phyloP scores from a whole-genome alignment of 2,113 vertebrate species.

The Rallus limicola region DNA sequence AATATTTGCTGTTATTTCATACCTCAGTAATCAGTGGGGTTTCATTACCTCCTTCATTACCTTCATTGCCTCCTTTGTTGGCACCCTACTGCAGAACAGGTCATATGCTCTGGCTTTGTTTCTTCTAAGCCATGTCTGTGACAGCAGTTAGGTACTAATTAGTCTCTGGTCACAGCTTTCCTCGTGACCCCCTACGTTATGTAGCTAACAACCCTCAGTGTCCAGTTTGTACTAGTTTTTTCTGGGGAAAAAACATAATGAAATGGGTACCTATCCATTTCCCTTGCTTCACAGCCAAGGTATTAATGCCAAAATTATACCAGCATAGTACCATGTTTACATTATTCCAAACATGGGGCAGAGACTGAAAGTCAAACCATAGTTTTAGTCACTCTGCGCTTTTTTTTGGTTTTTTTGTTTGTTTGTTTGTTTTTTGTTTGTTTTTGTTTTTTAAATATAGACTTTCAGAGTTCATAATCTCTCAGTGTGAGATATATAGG shows the following conservation, averaged over 20 bases:
- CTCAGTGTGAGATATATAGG: background rate
- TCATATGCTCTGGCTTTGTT: background rate
- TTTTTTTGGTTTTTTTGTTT: too few relatives aligned
- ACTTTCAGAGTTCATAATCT: background rate
- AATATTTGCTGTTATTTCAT: background rate
- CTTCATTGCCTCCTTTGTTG: background rate
- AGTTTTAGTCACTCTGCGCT: background rate
- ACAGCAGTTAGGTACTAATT: background rate
- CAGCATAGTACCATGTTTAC: background rate
- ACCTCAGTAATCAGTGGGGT: background rate
- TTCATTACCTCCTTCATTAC: background rate
- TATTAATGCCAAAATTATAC: background rate
- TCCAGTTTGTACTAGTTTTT: background rate
- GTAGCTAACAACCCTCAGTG: background rate
- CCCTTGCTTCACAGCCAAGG: background rate
- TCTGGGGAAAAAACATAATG: background rate
- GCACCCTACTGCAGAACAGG: background rate
- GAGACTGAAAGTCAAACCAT: background rate
- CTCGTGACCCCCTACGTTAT: background rate
- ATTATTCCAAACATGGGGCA: background rate
- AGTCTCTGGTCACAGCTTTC: background rate
- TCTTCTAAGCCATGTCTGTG: background rate
- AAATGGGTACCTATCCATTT: background rate
- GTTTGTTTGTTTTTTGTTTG: too few relatives aligned
- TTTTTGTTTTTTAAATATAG: background rate